Evolutionary conservation across 1,140 invertebrate species (phyloP).

Genomic region (Holotrichia oblita): DNA sequence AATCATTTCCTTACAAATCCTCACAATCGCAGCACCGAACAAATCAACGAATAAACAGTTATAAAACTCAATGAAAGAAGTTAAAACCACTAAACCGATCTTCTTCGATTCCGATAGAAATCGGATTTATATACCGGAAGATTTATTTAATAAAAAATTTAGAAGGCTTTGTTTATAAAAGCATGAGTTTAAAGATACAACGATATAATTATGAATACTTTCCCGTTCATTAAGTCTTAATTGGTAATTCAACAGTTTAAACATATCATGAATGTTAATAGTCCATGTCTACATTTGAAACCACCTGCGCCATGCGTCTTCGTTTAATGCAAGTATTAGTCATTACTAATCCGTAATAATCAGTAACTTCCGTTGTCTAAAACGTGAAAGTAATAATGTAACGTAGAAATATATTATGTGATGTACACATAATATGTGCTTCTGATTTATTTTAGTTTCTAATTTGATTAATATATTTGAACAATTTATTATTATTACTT

Average conservation of each 20-base stretch:
- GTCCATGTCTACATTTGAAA: neutral
- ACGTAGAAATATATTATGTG: neutral
- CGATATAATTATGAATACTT: neutral
- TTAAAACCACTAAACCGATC: too few relatives aligned
- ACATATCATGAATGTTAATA: neutral
- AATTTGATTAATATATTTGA: too few relatives aligned
- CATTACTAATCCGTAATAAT: neutral
- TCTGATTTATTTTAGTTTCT: too few relatives aligned
- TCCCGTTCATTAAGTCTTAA: neutral
- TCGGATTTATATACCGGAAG: neutral
- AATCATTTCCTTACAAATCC: slow-evolving; percentile 4
- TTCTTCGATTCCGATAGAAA: neutral
- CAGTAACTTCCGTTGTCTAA: neutral
- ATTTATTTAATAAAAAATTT: neutral
- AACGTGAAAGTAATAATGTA: neutral
- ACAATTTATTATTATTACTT: too few relatives aligned
- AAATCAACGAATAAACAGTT: neutral
- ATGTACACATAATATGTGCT: too few relatives aligned
- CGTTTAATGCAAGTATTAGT: neutral
- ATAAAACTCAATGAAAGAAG: neutral
- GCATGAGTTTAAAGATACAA: neutral
- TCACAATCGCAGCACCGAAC: neutral
- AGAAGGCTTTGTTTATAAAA: neutral
- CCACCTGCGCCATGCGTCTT: neutral
- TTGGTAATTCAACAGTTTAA: neutral